Base-by-base conservation (phyloP, 1,140 invertebrate genomes). In the Phymorhynchus buccinoides region DNA sequence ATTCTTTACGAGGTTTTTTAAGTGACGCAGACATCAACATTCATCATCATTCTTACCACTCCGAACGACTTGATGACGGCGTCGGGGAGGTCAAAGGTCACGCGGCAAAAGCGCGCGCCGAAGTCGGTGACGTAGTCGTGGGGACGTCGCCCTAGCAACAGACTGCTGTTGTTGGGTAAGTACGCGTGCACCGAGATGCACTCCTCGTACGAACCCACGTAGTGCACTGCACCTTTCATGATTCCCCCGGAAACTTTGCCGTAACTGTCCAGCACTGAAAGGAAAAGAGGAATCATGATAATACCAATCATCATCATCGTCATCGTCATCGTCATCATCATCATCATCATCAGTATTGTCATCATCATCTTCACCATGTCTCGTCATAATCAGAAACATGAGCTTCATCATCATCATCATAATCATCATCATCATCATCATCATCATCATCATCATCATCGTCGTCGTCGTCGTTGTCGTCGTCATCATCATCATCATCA, bases 191-290 rank as follows among this genome's bases (percentile, higher is more conserved):
- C 86, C 14, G 83, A 56, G n/a, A 87, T 37, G 84, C 93, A 93
- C 75, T 92, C 77, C 42, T 92, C 92, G 78, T 88, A 93, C 3
- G 90, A 88, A 62, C 93, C 93, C 14, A 93, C 84, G 80, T 89
- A 89, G 14, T 89, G 88, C 7, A 93, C 62, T 6, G 91, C 90
- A 14, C 93, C 93, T n/a, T 90, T 86, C 14, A 91, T 42, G 14
- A 93, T 84, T 18, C 93, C 92, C 14, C 89, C 89, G 0, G 91
- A 88, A 35, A 91, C 84, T 85, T 93, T 93, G 16, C 92, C 91
- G 52, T 87, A 88, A 0, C 92, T 84, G 86, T 93, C 92, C 14
- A 92, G 77, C 88, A 91, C 91, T 92, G 83, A 16, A 86, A 84
- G 73, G 35, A 52, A 48, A 39, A 83, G 71, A 22, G 0, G 39